Percentiles rank a stretch among this genome's conserved stretches.
phyloP scores from a whole-genome alignment of 2,888 invertebrate genomes.

The Microplitis manilae region DNA sequence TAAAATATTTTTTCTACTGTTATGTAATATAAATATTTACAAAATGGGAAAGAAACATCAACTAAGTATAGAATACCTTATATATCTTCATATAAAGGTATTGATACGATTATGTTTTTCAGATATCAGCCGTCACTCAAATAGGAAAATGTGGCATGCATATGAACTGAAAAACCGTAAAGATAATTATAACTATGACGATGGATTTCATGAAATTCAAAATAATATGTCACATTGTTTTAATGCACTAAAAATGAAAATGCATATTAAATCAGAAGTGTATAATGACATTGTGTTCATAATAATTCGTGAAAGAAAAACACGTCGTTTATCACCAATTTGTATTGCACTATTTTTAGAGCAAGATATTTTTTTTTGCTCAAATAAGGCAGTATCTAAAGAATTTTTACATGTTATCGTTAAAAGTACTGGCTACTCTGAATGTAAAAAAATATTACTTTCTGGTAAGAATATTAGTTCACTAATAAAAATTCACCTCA shows the following conservation, averaged over 20 bases:
- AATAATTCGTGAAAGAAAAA: constrained; percentile 50
- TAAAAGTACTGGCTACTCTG: constrained; percentile 51
- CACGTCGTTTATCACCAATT: constrained; percentile 36
- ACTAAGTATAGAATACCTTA: too few species aligned
- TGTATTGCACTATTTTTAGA: constrained; percentile 59
- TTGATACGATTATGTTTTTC: background rate
- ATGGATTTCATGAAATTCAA: constrained; percentile 49
- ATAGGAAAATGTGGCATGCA: constrained; percentile 58
- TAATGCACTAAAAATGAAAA: constrained; percentile 43
- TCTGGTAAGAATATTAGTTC: constrained; percentile 60
- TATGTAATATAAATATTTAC: too few species aligned
- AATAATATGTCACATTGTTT: constrained; percentile 50
- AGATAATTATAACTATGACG: constrained; percentile 9
- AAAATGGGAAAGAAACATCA: too few species aligned
- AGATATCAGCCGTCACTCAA: constrained; percentile 63
- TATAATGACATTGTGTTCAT: constrained; percentile 57
- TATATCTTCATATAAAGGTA: too few species aligned
- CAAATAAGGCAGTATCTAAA: constrained; percentile 49
- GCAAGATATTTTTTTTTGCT: constrained; percentile 60
- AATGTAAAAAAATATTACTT: constrained; percentile 54
- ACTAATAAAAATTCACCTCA: constrained; percentile 56
- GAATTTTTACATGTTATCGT: constrained; percentile 49
- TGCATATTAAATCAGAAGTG: constrained; percentile 50
- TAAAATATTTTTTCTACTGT: too few species aligned
- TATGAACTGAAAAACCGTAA: constrained; percentile 49